A percentile compares a stretch with the other conserved stretches of the same genome.
phyloP scores from a whole-genome alignment of 1,140 invertebrate species.

The Nasonia longicornis region DNA sequence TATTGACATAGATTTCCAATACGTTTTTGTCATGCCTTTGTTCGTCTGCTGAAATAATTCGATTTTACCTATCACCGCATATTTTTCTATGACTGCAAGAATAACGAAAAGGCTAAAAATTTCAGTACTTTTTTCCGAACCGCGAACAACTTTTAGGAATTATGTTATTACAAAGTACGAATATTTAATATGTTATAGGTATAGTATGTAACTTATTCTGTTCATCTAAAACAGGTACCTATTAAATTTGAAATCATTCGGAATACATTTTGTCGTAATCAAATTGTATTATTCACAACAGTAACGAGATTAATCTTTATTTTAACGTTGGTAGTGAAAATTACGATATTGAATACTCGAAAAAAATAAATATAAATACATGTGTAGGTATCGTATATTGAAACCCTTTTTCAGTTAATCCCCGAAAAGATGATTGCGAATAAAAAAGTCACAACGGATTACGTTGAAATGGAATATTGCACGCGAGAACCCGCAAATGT shows the following conservation, averaged over 20 bases:
- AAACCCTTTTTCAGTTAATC: no score
- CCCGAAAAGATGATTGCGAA: no score
- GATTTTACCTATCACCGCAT: not conserved
- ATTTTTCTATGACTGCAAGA: not conserved
- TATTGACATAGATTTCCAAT: constrained; percentile 29
- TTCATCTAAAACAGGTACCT: no score
- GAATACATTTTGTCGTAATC: no score
- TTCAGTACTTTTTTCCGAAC: not conserved
- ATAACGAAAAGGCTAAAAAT: not conserved
- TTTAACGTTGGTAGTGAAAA: not conserved
- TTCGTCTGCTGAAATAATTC: constrained; percentile 2
- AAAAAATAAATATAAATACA: no score
- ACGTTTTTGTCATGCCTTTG: not conserved
- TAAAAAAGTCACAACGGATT: no score
- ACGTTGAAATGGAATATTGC: not conserved
- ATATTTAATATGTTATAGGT: no score
- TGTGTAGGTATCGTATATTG: no score
- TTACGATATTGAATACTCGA: not conserved
- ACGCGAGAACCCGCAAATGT: not conserved
- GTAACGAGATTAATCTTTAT: not conserved
- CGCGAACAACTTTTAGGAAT: no score
- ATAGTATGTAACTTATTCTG: no score
- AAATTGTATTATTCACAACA: not conserved
- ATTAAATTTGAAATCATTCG: not conserved
- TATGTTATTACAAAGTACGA: no score